These are phyloP conservation scores for Catostylus mosaicus DNA, from an alignment of 30 jellyfish, hydroid and myxozoan genomes.

Conservation along the genomic window DNA sequence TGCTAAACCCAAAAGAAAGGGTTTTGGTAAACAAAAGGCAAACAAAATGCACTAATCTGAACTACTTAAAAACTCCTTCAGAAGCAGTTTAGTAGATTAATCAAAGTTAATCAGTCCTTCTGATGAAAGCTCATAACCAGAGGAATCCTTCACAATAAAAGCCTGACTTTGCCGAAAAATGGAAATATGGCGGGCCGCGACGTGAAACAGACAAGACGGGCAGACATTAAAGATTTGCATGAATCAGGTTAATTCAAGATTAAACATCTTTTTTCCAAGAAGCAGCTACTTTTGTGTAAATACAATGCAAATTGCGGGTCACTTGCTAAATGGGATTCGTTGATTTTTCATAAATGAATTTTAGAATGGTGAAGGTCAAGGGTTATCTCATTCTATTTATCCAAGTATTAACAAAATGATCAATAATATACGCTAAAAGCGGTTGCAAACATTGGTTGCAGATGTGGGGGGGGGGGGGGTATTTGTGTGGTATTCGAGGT, in stretches of 20 bases:
- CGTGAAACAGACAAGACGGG: not conserved
- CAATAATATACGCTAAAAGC: no score
- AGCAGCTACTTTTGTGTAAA: no score
- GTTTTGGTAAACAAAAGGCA: not conserved
- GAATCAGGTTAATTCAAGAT: not conserved
- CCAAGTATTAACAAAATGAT: no score
- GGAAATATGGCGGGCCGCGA: not conserved
- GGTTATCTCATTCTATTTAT: no score
- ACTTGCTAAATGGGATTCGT: no score
- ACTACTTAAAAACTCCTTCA: not conserved
- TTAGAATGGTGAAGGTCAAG: no score
- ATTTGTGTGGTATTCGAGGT: no score
- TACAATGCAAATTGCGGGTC: no score
- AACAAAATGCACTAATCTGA: not conserved
- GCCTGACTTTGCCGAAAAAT: not conserved
- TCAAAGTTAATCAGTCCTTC: not conserved
- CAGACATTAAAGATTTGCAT: not conserved
- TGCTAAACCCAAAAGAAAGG: not conserved
- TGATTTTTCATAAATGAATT: no score
- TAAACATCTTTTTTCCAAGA: no score
- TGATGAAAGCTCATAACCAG: not conserved
- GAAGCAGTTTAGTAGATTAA: not conserved
- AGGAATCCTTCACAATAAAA: not conserved
- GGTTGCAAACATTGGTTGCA: no score
- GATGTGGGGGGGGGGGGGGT: no score